phyloP scores from a whole-genome alignment of 2,888 invertebrate genomes.

The Gryllus longicercus region DNA sequence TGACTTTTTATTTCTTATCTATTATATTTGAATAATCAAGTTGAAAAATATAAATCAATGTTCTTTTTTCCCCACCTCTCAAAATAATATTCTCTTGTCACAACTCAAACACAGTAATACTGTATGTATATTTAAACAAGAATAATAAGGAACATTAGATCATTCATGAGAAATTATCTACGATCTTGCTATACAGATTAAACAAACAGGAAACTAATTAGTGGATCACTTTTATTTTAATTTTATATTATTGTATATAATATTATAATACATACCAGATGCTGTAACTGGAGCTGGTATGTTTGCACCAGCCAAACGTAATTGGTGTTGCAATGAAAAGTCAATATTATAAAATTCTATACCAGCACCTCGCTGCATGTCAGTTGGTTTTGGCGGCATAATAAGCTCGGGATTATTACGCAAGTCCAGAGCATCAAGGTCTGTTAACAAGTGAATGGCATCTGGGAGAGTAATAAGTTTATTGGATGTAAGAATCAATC shows the following conservation, averaged over 20 bases:
- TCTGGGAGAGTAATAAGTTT: conserved; percentile 93
- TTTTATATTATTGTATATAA: not conserved
- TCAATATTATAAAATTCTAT: conserved; percentile 97
- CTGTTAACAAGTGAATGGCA: conserved; percentile 90
- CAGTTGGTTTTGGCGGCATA: conserved; percentile 94
- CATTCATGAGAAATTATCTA: too few relatives aligned
- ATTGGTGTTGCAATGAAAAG: conserved; percentile 93
- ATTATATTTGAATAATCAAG: too few relatives aligned
- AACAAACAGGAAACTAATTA: too few relatives aligned
- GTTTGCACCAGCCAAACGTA: conserved; percentile 86
- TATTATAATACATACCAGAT: conserved; percentile 55
- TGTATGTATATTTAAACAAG: too few relatives aligned
- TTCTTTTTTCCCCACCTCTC: too few relatives aligned
- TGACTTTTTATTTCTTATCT: too few relatives aligned
- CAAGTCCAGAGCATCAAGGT: conserved; percentile 83
- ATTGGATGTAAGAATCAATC: conserved; percentile 89
- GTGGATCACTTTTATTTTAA: too few relatives aligned
- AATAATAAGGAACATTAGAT: too few relatives aligned
- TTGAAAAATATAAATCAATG: too few relatives aligned
- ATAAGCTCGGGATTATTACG: conserved; percentile 91
- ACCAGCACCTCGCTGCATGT: conserved; percentile 72
- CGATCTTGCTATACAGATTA: too few relatives aligned
- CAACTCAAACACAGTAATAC: too few relatives aligned
- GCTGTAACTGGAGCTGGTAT: conserved; percentile 70
- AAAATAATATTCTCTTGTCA: too few relatives aligned